Percentiles rank a stretch among this genome's conserved stretches.
These are phyloP conservation scores for Perithous albicinctus DNA, from an alignment of 2,888 invertebrate species.

Conservation along the genomic window DNA sequence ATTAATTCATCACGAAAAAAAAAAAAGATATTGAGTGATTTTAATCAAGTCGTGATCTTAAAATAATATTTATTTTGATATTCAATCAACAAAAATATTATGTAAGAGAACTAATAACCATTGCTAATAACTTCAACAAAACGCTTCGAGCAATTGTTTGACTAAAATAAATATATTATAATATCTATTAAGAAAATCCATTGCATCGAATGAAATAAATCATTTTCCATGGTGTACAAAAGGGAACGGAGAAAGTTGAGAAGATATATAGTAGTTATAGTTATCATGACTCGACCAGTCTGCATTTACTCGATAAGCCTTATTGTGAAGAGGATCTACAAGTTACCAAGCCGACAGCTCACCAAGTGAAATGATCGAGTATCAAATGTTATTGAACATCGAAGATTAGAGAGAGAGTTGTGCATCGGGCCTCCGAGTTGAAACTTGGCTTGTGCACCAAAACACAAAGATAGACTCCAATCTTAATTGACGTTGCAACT, in stretches of 20 bases:
- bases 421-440: background rate
- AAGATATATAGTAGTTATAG: background rate
- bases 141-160: too few species aligned
- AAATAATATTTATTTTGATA: too few species aligned
- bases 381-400: constrained; percentile 6
- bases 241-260: constrained; percentile 1
- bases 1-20: background rate
- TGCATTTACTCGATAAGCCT: constrained; percentile 45
- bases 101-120: too few species aligned
- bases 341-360: constrained; percentile 11
- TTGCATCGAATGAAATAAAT: too few species aligned
- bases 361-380: constrained; percentile 39
- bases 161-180: too few species aligned
- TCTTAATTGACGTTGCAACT: constrained; percentile 39
- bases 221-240: background rate
- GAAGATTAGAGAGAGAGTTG: constrained; percentile 42
- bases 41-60: too few species aligned
- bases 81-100: too few species aligned
- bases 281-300: constrained; percentile 40
- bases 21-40: background rate
- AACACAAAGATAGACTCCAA: constrained; percentile 30
- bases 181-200: too few species aligned
- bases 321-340: constrained; percentile 21
- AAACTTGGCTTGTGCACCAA: background rate
- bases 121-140: too few species aligned